Evolutionary conservation across 2,888 invertebrate species (phyloP).

Genomic region (Hetaerina titia): DNA sequence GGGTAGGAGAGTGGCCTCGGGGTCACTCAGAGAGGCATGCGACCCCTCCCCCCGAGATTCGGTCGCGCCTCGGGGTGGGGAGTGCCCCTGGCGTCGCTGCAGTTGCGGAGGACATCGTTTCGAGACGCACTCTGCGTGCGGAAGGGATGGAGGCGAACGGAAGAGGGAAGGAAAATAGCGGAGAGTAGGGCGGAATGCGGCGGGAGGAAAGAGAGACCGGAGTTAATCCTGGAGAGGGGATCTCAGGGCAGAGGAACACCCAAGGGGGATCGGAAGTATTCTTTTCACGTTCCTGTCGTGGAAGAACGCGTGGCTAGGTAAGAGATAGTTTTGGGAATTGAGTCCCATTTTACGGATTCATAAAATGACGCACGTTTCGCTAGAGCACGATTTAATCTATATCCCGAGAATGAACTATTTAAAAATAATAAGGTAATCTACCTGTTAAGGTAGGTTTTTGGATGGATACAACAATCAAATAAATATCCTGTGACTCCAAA

Average conservation of each 20-base stretch:
- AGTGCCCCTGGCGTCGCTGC: neutral
- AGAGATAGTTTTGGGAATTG: neutral
- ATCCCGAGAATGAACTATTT: no score
- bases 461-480: no score
- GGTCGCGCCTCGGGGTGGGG: no score
- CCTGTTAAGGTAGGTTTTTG: no score
- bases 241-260: neutral
- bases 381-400: neutral
- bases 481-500: no score
- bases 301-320: neutral
- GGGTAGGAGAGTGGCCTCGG: no score
- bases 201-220: neutral
- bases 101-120: neutral
- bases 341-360: neutral
- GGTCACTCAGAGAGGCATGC: no score
- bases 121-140: no score
- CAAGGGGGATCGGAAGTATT: neutral
- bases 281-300: slow-evolving; percentile 1
- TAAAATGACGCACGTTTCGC: neutral
- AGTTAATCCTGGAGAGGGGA: neutral
- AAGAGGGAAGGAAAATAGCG: neutral
- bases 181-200: neutral
- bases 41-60: no score
- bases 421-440: no score
- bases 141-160: neutral